phyloP scores from a whole-genome alignment of 2,797 vertebrate genomes.

The Distichodus sexfasciatus region DNA sequence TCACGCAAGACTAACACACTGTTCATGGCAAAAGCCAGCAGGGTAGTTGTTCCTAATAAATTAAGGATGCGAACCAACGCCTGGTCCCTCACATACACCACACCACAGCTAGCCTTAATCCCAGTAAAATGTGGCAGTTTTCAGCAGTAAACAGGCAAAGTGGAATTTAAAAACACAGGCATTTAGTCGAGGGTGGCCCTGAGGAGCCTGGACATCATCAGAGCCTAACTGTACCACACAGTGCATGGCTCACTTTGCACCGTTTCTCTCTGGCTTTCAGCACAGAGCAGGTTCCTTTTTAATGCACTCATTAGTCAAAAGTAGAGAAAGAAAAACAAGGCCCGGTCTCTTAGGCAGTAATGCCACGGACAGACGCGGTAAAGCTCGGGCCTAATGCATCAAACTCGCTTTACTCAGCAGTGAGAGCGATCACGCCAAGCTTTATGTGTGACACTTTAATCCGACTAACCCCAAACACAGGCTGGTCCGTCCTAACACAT shows the following conservation, averaged over 20 bases:
- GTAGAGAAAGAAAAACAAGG: conserved; percentile 8
- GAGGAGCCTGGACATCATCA: conserved; percentile 41
- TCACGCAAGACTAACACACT: no score
- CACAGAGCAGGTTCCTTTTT: conserved; percentile 21
- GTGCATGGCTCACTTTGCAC: conserved; percentile 14
- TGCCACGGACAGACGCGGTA: conserved; percentile 7
- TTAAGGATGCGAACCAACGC: not conserved
- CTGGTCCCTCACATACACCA: conserved; percentile 12
- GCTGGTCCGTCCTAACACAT: conserved; percentile 33
- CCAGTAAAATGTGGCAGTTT: conserved; percentile 28
- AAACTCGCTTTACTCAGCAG: conserved; percentile 24
- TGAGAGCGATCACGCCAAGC: conserved; percentile 24
- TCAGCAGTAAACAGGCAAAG: conserved; percentile 33
- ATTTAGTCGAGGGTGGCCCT: conserved; percentile 33
- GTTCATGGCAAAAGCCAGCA: no score
- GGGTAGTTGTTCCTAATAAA: no score
- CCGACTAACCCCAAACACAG: conserved; percentile 46
- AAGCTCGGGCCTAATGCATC: conserved; percentile 35
- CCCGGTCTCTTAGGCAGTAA: not conserved
- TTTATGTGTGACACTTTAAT: conserved; percentile 42
- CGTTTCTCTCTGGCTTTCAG: conserved; percentile 18
- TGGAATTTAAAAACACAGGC: conserved; percentile 14
- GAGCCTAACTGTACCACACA: conserved; percentile 6
- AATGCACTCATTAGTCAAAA: conserved; percentile 43
- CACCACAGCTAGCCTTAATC: conserved; percentile 28